phyloP scores from a whole-genome alignment of 2,113 vertebrate species.

The Seriola dumerili region DNA sequence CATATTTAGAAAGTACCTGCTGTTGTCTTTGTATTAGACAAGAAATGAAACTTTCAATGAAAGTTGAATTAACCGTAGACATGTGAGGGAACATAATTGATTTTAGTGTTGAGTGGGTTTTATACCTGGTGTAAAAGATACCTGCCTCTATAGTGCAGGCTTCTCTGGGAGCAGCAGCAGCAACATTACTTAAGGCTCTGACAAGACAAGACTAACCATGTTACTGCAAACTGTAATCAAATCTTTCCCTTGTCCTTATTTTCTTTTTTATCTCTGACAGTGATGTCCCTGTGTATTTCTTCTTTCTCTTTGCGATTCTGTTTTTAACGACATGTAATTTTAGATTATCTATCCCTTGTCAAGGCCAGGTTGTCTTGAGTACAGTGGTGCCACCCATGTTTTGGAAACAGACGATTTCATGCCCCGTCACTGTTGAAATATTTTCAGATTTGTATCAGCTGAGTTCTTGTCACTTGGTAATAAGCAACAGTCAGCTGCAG shows the following conservation, averaged over 20 bases:
- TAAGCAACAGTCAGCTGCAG: slow-evolving; percentile 9
- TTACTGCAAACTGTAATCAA: slow-evolving; percentile 17
- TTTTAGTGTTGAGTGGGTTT: neutral
- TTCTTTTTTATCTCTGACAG: neutral
- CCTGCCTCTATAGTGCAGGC: neutral
- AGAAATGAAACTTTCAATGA: neutral
- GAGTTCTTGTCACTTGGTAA: slow-evolving; percentile 13
- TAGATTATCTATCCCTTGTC: neutral
- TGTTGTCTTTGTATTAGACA: neutral
- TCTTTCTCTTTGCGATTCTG: neutral
- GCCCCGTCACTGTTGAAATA: slow-evolving; percentile 6
- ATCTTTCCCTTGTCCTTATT: neutral
- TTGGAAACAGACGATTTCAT: slow-evolving; percentile 35
- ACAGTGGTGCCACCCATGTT: slow-evolving; percentile 23
- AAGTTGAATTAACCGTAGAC: neutral
- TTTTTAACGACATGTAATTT: slow-evolving; percentile 8
- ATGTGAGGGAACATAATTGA: neutral
- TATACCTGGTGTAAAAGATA: slow-evolving; percentile 13
- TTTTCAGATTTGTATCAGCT: slow-evolving; percentile 35
- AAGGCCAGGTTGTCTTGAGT: neutral
- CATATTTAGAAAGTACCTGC: neutral
- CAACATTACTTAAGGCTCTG: slow-evolving; percentile 2
- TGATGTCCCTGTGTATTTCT: neutral
- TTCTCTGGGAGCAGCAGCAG: neutral
- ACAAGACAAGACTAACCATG: slow-evolving; percentile 18